phyloP scores from a whole-genome alignment of 2,888 invertebrate species.

The Perizoma flavofasciatum region DNA sequence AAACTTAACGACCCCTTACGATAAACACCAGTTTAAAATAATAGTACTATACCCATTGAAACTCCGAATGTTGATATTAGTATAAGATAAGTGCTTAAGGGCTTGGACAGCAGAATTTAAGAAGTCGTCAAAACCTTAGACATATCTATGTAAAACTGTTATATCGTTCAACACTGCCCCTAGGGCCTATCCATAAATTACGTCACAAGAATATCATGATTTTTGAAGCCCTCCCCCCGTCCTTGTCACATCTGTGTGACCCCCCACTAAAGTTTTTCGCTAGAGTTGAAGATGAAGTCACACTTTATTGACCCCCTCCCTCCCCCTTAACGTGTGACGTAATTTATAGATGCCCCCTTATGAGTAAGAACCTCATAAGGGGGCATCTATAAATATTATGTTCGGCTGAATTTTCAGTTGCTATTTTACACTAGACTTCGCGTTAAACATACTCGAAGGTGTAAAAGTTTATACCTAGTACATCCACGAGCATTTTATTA shows the following conservation, averaged over 20 bases:
- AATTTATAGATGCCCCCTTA: no score
- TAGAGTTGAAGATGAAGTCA: no score
- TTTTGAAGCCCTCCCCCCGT: no score
- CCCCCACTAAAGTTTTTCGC: no score
- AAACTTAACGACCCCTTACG: constrained; percentile 26
- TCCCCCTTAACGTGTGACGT: no score
- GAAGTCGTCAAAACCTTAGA: constrained; percentile 31
- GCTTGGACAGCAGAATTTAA: constrained; percentile 26
- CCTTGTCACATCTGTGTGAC: no score
- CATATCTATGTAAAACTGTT: constrained; percentile 28
- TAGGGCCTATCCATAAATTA: no score
- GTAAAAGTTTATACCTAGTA: no score
- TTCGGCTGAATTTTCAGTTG: constrained; percentile 11
- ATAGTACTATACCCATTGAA: constrained; percentile 24
- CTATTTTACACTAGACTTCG: background rate
- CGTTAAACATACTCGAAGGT: background rate
- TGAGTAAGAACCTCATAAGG: constrained; percentile 15
- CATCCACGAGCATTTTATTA: no score
- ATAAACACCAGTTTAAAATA: constrained; percentile 24
- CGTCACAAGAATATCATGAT: no score
- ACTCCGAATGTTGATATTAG: constrained; percentile 34
- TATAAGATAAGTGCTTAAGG: constrained; percentile 27
- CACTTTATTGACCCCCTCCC: no score
- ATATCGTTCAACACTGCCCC: constrained; percentile 38
- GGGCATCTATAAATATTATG: constrained; percentile 5